Percentiles rank a stretch among this genome's conserved stretches.
These are phyloP conservation scores for Sciurus carolinensis DNA, from an alignment of 2,797 vertebrate genomes.

Conservation along the genomic window DNA sequence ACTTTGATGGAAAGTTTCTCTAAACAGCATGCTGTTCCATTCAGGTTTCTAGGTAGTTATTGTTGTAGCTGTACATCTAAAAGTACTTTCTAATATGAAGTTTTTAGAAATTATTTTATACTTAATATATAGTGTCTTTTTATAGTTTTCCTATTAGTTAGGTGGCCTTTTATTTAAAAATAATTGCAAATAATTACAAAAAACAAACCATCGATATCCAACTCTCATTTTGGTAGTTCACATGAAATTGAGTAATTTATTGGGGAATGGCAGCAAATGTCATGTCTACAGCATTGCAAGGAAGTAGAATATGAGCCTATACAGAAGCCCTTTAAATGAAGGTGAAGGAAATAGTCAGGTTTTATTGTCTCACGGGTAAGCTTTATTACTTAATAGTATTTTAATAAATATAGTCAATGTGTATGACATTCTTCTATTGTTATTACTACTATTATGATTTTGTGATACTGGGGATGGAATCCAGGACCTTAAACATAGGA, in stretches of 20 bases:
- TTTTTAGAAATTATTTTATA: conserved; percentile 7
- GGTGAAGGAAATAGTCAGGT: background rate
- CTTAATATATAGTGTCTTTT: background rate
- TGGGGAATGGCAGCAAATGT: background rate
- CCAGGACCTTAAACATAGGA: too few species aligned
- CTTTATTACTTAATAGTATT: background rate
- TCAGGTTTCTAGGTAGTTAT: background rate
- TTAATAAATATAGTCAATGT: background rate
- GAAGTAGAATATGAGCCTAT: background rate
- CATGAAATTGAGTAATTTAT: conserved; percentile 29
- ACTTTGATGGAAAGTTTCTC: background rate
- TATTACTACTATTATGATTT: too few species aligned
- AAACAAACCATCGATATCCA: background rate
- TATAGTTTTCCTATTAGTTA: conserved; percentile 4
- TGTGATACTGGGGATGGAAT: too few species aligned
- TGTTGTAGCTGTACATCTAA: background rate
- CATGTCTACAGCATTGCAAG: too few species aligned
- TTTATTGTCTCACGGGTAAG: background rate
- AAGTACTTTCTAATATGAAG: background rate
- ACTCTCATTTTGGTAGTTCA: background rate
- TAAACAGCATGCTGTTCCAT: background rate
- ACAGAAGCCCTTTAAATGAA: background rate
- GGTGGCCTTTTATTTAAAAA: conserved; percentile 11
- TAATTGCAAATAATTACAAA: background rate
- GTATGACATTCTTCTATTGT: background rate